Evolutionary conservation across 2,888 invertebrate species (phyloP).

Genomic region (Rutpela maculata): DNA sequence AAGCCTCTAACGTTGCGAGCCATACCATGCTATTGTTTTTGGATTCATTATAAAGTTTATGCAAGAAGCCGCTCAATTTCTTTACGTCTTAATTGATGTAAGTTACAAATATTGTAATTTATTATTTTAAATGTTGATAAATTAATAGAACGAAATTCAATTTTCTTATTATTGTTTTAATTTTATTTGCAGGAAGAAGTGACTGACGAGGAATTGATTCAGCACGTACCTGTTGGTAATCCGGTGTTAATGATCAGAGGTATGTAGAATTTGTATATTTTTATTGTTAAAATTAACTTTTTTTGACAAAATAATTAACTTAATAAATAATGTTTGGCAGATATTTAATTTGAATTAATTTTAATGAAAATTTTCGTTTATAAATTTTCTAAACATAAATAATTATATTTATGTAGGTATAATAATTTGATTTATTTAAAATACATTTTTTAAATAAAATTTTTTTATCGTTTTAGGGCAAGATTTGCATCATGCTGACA

Average conservation of each 20-base stretch:
- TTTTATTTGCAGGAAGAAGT: background rate
- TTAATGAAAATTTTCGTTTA: background rate
- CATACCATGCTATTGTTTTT: background rate
- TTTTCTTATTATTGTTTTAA: too few relatives aligned
- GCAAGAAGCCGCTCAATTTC: background rate
- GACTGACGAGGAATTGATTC: background rate
- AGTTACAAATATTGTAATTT: constrained; percentile 5
- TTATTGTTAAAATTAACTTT: constrained; percentile 6
- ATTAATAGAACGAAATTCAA: constrained; percentile 4
- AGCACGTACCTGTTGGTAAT: constrained; percentile 8
- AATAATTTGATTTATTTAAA: constrained; percentile 7
- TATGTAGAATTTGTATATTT: constrained; percentile 13
- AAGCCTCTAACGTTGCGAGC: too few relatives aligned
- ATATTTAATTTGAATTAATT: background rate
- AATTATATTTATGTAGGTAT: background rate
- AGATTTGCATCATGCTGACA: background rate
- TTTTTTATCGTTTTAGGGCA: constrained; percentile 7
- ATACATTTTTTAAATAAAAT: background rate
- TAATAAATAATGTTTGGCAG: too few relatives aligned
- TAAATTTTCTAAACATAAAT: background rate
- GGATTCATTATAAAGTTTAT: background rate
- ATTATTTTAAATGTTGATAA: background rate
- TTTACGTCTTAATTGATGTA: background rate
- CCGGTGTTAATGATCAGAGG: background rate
- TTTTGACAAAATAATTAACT: background rate